Conservation (phyloP, 2,888 invertebrate species). For the Tetranychus truncatus region DNA sequence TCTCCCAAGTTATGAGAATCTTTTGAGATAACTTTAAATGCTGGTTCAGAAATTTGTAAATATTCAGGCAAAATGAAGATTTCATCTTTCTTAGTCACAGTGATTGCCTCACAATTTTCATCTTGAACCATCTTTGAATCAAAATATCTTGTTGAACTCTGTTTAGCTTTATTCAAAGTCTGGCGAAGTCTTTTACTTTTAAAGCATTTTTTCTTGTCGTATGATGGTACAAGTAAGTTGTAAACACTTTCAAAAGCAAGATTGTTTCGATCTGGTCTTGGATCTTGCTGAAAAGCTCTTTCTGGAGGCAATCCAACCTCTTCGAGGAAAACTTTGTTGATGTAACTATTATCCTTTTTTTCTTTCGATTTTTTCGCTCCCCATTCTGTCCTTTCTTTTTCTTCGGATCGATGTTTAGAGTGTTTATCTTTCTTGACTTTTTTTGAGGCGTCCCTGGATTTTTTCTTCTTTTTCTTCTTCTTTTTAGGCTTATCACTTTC, state of each 20-base stretch:
- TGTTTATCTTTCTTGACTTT: too few species aligned
- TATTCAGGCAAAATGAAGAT: background rate
- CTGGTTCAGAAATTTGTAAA: background rate
- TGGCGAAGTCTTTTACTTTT: background rate
- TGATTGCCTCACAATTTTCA: background rate
- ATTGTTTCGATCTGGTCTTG: constrained; percentile 30
- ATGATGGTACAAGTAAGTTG: constrained; percentile 30
- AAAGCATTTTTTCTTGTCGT: constrained; percentile 21
- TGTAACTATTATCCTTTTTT: background rate
- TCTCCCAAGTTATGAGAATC: background rate
- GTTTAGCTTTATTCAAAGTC: background rate
- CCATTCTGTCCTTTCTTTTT: too few species aligned
- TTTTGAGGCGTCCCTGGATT: too few species aligned
- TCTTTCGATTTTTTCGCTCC: too few species aligned
- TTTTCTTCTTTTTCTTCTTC: too few species aligned
- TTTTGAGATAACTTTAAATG: background rate
- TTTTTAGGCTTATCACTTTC: too few species aligned
- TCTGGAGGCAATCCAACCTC: constrained; percentile 23
- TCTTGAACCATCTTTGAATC: background rate
- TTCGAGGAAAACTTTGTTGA: background rate
- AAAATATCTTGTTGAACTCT: background rate
- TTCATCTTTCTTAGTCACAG: background rate
- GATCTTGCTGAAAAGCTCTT: constrained; percentile 31
- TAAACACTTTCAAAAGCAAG: constrained; percentile 32
- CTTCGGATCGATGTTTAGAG: too few species aligned